Evolutionary conservation across 35 echinoderm and acorn worm genomes (phyloP).

Genomic region (Ptychodera flava): DNA sequence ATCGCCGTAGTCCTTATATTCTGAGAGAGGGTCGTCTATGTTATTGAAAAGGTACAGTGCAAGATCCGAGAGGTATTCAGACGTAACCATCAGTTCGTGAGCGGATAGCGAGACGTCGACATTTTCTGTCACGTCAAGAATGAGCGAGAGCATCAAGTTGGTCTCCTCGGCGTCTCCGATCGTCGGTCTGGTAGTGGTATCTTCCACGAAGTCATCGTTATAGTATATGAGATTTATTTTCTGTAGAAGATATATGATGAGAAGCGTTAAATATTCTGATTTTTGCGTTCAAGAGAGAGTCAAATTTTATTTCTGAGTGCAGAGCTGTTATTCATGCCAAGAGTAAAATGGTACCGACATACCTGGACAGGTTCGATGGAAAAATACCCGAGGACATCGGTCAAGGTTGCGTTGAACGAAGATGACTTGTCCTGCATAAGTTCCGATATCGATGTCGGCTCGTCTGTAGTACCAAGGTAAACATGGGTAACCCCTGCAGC

Average conservation of each 20-base stretch:
- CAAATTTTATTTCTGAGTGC: neutral
- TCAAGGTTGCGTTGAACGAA: neutral
- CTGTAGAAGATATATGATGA: no score
- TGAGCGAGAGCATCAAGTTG: neutral
- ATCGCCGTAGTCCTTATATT: neutral
- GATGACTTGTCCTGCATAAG: neutral
- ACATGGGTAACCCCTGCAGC: neutral
- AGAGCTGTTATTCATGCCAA: neutral
- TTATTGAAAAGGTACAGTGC: neutral
- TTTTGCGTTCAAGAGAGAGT: neutral
- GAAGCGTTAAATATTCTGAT: neutral
- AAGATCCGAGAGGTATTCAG: neutral
- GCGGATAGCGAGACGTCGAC: neutral
- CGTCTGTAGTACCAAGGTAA: neutral
- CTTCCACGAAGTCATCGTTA: neutral
- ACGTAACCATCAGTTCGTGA: neutral
- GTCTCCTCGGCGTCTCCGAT: neutral
- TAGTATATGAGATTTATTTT: neutral
- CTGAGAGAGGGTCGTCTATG: neutral
- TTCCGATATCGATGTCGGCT: neutral
- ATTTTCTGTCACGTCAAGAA: neutral
- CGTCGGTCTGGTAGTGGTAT: neutral
- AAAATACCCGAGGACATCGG: neutral
- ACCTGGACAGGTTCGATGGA: neutral
- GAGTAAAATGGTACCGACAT: neutral